A percentile compares a stretch with the other conserved stretches of the same genome.
Conservation (phyloP, 2,888 invertebrate genomes). For the Mesorhabditis spiculigera region DNA sequence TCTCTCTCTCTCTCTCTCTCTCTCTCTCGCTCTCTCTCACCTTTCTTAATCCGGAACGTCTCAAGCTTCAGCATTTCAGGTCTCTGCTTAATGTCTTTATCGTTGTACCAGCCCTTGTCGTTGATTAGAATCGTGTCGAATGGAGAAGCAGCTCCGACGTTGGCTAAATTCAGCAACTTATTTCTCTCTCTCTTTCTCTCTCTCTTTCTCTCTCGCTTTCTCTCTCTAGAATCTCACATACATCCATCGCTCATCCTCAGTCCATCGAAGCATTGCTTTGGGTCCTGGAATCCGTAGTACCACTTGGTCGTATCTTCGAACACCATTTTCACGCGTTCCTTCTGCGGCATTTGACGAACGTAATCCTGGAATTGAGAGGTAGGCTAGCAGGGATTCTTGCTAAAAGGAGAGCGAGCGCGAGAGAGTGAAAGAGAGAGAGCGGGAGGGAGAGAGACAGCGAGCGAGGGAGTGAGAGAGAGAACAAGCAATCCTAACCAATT, state of each 20-base stretch:
- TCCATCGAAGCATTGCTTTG: constrained; percentile 46
- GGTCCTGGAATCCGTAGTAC: constrained; percentile 48
- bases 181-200: neutral
- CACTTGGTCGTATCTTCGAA: constrained; percentile 49
- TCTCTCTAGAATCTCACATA: constrained; percentile 3
- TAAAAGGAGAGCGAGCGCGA: no score
- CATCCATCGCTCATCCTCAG: constrained; percentile 45
- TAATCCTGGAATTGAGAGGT: neutral
- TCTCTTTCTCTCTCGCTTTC: no score
- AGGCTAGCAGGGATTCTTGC: neutral
- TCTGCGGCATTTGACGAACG: neutral
- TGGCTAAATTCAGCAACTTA: constrained; percentile 18
- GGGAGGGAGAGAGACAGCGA: no score
- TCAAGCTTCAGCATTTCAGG: constrained; percentile 43
- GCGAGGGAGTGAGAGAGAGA: no score
- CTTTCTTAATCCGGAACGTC: constrained; percentile 31
- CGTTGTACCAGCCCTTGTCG: constrained; percentile 50
- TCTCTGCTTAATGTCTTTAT: constrained; percentile 29
- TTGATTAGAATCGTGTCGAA: constrained; percentile 47
- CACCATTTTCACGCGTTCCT: no score
- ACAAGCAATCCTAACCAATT: no score
- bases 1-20: no score
- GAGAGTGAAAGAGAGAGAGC: neutral
- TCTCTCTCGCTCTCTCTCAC: constrained; percentile 9
- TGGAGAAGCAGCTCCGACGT: constrained; percentile 49